phyloP scores from a whole-genome alignment of 2,797 vertebrate genomes.

The Coreius guichenoti region DNA sequence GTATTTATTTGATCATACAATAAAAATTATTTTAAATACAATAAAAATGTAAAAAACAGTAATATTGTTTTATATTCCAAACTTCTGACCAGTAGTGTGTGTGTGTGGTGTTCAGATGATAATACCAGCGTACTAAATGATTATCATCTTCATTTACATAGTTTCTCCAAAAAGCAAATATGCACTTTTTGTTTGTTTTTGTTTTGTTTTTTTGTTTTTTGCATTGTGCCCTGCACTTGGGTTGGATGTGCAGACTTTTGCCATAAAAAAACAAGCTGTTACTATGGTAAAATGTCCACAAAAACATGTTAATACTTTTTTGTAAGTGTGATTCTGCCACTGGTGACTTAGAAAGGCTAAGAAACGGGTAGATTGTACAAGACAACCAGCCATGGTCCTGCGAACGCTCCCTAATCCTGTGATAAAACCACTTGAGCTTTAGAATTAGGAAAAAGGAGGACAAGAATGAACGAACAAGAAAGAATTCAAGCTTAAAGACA shows the following conservation, averaged over 20 bases:
- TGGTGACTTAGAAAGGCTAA: not conserved
- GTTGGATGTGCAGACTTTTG: no score
- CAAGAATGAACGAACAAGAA: constrained; percentile 31
- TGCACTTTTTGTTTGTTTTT: no score
- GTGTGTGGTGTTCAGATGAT: not conserved
- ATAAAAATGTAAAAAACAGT: no score
- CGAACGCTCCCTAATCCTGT: constrained; percentile 57
- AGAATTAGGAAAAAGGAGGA: constrained; percentile 21
- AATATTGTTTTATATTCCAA: no score
- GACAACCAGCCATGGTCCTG: constrained; percentile 41
- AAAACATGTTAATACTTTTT: not conserved
- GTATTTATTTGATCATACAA: no score
- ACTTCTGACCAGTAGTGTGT: no score
- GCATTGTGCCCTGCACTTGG: not conserved
- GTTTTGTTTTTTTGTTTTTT: not conserved
- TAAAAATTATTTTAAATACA: no score
- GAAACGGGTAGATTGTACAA: constrained; percentile 28
- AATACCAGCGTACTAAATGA: not conserved
- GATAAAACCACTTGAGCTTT: constrained; percentile 58
- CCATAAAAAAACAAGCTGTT: not conserved
- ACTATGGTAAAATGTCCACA: not conserved
- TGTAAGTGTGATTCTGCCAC: not conserved
- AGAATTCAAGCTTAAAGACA: not conserved
- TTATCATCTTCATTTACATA: not conserved
- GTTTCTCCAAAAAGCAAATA: not conserved